Evolutionary conservation across 2,113 vertebrate species (phyloP).

Genomic region (Xiphorhynchus elegans): DNA sequence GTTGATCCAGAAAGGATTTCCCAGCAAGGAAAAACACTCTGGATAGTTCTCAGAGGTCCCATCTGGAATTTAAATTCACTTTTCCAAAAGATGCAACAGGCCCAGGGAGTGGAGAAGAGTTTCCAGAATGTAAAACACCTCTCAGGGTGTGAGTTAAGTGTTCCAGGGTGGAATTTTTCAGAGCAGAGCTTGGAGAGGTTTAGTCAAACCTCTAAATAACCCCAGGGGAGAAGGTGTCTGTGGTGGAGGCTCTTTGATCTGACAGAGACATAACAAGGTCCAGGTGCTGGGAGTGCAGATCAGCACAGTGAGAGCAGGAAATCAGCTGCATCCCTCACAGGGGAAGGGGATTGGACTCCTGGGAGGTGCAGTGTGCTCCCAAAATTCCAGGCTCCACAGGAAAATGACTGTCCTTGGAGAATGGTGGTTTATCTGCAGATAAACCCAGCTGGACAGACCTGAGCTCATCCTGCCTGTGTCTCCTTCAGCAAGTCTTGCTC

Average conservation of each 20-base stretch:
- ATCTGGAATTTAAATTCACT: background rate
- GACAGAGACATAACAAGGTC: background rate
- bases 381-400: background rate
- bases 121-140: background rate
- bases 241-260: background rate
- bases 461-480: background rate
- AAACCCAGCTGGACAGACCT: background rate
- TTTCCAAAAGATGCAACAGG: background rate
- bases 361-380: background rate
- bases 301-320: background rate
- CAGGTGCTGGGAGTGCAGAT: background rate
- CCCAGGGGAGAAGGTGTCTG: background rate
- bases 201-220: background rate
- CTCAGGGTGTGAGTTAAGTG: fast-evolving
- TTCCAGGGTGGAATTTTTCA: background rate
- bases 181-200: background rate
- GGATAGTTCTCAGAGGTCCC: background rate
- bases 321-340: background rate
- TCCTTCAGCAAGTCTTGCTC: background rate
- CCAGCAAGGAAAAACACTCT: background rate
- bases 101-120: background rate
- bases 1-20: background rate
- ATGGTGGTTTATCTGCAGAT: background rate
- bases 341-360: background rate
- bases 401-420: background rate